These are phyloP conservation scores for Drosophila testacea DNA, from an alignment of 2,888 invertebrate genomes.

Conservation along the genomic window DNA sequence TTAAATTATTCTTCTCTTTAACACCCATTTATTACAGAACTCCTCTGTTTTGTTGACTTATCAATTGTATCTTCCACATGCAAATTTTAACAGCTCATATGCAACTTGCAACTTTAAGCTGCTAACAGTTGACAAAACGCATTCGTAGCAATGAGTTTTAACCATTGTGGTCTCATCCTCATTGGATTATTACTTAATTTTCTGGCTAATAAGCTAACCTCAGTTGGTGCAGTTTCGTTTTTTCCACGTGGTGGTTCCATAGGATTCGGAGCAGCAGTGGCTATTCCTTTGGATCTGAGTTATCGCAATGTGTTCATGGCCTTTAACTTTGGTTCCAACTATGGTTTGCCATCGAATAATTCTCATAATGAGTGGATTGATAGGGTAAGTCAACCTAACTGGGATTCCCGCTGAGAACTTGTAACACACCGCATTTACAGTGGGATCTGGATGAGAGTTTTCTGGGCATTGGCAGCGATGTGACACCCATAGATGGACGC, in stretches of 20 bases:
- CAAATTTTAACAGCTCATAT: slow-evolving; percentile 1
- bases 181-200: slow-evolving; percentile 27
- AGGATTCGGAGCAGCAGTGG: slow-evolving; percentile 87
- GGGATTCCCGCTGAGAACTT: not conserved
- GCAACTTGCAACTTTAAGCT: slow-evolving; percentile 16
- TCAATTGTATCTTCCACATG: slow-evolving; percentile 4
- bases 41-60: slow-evolving; percentile 4
- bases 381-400: slow-evolving; percentile 85
- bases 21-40: slow-evolving; percentile 3
- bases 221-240: slow-evolving; percentile 53
- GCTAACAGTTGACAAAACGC: slow-evolving; percentile 56
- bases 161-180: slow-evolving; percentile 1
- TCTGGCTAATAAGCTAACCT: slow-evolving; percentile 6
- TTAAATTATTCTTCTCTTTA: not conserved
- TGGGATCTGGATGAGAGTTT: slow-evolving; percentile 79
- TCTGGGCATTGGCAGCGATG: slow-evolving; percentile 77
- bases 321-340: slow-evolving; percentile 91
- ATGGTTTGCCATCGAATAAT: slow-evolving; percentile 87
- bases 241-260: slow-evolving; percentile 75
- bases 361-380: slow-evolving; percentile 87
- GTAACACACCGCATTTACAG: slow-evolving; percentile 46
- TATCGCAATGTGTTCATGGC: slow-evolving; percentile 90
- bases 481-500: slow-evolving; percentile 78
- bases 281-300: slow-evolving; percentile 89
- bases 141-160: slow-evolving; percentile 56